Percentiles rank a stretch among this genome's conserved stretches.
Evolutionary conservation across 2,888 invertebrate genomes (phyloP).

Genomic region (Conistra vaccinii): DNA sequence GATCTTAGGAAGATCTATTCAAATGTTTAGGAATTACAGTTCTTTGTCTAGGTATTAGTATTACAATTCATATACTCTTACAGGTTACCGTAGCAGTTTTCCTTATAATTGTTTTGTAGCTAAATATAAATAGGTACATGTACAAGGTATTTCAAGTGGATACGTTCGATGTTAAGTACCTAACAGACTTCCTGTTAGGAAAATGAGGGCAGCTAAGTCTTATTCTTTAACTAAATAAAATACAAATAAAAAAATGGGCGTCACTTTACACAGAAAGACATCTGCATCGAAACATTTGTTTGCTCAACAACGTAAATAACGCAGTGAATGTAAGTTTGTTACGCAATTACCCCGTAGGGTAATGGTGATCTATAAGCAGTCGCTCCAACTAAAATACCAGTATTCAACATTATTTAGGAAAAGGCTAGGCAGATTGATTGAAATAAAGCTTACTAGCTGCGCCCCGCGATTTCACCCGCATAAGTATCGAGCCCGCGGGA

Average conservation of each 20-base stretch:
- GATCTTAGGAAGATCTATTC: background rate
- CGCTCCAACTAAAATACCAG: too few species aligned
- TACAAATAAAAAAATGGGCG: too few species aligned
- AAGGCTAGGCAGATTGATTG: background rate
- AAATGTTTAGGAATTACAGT: background rate
- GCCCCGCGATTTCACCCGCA: too few species aligned
- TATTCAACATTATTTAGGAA: too few species aligned
- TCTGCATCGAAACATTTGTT: too few species aligned
- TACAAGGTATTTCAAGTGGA: background rate
- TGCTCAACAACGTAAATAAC: too few species aligned
- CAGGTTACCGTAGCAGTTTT: constrained; percentile 1
- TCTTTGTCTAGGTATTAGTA: background rate
- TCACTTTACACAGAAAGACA: background rate
- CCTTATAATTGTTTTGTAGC: constrained; percentile 18
- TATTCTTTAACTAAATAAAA: background rate
- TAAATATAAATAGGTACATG: constrained; percentile 16
- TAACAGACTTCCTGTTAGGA: background rate
- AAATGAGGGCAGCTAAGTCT: background rate
- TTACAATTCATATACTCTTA: background rate
- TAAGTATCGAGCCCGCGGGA: background rate
- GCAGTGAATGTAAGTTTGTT: too few species aligned
- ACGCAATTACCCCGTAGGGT: too few species aligned
- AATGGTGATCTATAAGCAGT: too few species aligned
- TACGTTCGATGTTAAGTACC: too few species aligned
- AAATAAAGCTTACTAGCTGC: too few species aligned